Percentiles rank a stretch among this genome's conserved stretches.
Evolutionary conservation across 2,888 invertebrate species (phyloP).

Genomic region (Microctonus aethiopoides): DNA sequence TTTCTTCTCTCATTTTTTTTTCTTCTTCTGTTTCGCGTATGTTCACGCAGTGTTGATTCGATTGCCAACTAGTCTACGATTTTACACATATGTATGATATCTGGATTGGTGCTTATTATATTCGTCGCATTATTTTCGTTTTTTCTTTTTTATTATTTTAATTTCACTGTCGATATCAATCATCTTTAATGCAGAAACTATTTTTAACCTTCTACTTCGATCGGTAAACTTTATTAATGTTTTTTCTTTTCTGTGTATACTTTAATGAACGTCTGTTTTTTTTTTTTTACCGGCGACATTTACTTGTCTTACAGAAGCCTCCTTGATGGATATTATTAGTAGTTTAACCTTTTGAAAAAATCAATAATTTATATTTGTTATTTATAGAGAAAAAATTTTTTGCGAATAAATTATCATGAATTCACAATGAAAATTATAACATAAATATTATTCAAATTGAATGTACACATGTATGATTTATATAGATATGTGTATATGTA

Average conservation of each 20-base stretch:
- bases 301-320: not conserved
- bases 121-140: not conserved
- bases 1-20: too few relatives aligned
- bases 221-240: not conserved
- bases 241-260: not conserved
- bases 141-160: not conserved
- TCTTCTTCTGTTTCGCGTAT: slow-evolving; percentile 1
- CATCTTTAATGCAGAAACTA: not conserved
- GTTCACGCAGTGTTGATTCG: not conserved
- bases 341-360: not conserved
- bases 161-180: not conserved
- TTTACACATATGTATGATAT: not conserved
- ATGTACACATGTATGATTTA: too few relatives aligned
- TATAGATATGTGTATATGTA: not conserved
- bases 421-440: not conserved
- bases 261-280: not conserved
- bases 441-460: too few relatives aligned
- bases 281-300: not conserved
- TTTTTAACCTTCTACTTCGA: not conserved
- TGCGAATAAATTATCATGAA: not conserved
- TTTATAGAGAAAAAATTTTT: not conserved
- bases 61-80: slow-evolving; percentile 11
- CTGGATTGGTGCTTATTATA: not conserved
- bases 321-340: not conserved
- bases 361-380: not conserved